Base-by-base conservation (phyloP, 2,888 invertebrate genomes). In the Linnaemya vulpina region DNA sequence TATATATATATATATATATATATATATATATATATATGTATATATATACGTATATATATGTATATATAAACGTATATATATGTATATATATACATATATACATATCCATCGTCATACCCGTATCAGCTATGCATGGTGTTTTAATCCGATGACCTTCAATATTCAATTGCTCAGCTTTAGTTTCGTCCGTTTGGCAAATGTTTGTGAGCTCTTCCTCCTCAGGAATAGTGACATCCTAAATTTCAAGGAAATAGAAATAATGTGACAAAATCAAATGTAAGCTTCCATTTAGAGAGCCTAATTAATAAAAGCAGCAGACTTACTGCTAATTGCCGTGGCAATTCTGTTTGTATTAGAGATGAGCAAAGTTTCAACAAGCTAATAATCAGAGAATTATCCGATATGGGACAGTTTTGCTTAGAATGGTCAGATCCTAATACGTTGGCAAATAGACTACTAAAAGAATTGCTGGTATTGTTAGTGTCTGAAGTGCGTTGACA, bases 161-260 rank as follows among this genome's bases (percentile, higher is more conserved):
- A 84, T 93, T 93, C 43, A 94, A 93, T 89, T 95, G 94, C 88
- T 95, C 95, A 0, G 96, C 96, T 93, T 97, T 97, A 90, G 95
- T 96, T 92, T 97, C 97, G 90, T 97, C 97, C 0, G 97, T 97
- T 93, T 96, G 96, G 30, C 93, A 92, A 67, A 94, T 93, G 87
- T 89, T 92, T 0, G 90, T 93, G 0, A 91, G 90, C 86, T 90
- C 93, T 89, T 86, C 93, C 90, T 89, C 94, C 90, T 89, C 94
- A 89, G 90, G 93, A 91, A 93, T 87, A 88, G 92, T 88, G 89
- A 93, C 92, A 90, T 90, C 90, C 91, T 89, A 65, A 30, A 83
- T 74, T 70, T 53, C 3, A 71, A 74, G 58, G 46, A 5, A 20
- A 20, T 40, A 40, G 60, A 5, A 25, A 3, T 25, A 25, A 55